Evolutionary conservation across 2,113 vertebrate species (phyloP).

Genomic region (Aix galericulata): DNA sequence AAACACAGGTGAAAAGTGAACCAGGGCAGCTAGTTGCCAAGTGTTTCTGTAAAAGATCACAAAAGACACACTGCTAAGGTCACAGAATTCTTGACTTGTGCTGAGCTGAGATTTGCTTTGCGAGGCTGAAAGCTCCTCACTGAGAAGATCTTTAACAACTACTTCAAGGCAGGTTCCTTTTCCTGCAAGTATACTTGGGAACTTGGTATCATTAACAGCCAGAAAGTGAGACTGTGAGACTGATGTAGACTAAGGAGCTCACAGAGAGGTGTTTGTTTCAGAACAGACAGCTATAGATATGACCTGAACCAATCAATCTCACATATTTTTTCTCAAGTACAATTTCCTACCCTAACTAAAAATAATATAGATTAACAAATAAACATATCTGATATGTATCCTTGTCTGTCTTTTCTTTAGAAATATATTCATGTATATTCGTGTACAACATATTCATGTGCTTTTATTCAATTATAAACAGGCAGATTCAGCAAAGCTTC

Average conservation of each 20-base stretch:
- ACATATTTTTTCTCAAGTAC: background rate
- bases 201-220: background rate
- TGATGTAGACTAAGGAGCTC: background rate
- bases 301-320: accelerated
- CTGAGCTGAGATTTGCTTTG: background rate
- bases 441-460: background rate
- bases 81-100: background rate
- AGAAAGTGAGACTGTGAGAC: accelerated
- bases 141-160: background rate
- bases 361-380: background rate
- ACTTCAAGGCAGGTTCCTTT: background rate
- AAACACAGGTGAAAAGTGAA: background rate
- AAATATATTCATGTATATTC: background rate
- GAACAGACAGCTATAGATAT: background rate
- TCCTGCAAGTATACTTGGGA: background rate
- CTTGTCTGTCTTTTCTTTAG: background rate
- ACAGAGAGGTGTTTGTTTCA: background rate
- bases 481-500: background rate
- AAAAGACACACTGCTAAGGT: background rate
- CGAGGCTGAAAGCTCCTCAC: background rate
- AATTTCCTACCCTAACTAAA: background rate
- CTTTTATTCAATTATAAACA: background rate
- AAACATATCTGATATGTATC: background rate
- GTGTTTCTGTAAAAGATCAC: background rate
- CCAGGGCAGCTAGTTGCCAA: background rate